Conservation (phyloP, 2,888 invertebrate species). For the Eupsilia transversa region DNA sequence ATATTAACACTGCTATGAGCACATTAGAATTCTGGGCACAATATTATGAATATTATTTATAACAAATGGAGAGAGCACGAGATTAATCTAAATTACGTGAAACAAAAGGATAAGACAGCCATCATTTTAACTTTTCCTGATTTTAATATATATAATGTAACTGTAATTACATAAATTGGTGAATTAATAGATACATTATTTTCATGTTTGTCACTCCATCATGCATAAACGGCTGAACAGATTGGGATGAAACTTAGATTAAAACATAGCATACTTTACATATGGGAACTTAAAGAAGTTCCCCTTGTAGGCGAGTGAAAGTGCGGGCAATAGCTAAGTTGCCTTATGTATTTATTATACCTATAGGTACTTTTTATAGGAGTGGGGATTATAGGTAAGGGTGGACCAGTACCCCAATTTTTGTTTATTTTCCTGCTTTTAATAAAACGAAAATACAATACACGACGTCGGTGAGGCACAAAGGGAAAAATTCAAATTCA, state of each 20-base stretch:
- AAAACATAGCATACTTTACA: neutral
- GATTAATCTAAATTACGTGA: constrained; percentile 2
- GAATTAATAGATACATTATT: neutral
- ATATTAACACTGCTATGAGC: constrained; percentile 40
- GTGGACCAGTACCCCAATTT: constrained; percentile 66
- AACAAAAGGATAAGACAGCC: neutral
- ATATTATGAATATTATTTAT: constrained; percentile 17
- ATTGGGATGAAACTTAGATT: neutral
- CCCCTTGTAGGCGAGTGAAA: neutral
- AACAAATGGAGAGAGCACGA: constrained; percentile 12
- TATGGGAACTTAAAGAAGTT: neutral
- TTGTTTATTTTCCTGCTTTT: constrained; percentile 81
- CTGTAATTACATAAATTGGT: neutral
- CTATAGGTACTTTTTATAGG: constrained; percentile 20
- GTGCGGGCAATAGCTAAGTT: neutral
- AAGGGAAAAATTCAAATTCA: constrained; percentile 80
- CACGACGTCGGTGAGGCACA: constrained; percentile 73
- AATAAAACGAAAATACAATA: constrained; percentile 82
- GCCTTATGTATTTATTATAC: constrained; percentile 2
- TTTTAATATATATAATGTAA: neutral
- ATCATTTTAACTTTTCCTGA: neutral
- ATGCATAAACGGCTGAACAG: neutral
- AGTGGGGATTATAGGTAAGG: constrained; percentile 41
- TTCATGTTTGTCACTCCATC: neutral
- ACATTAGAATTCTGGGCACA: constrained; percentile 33